Evolutionary conservation across 2,888 invertebrate genomes (phyloP).

Genomic region (Phymatocera aterrima): DNA sequence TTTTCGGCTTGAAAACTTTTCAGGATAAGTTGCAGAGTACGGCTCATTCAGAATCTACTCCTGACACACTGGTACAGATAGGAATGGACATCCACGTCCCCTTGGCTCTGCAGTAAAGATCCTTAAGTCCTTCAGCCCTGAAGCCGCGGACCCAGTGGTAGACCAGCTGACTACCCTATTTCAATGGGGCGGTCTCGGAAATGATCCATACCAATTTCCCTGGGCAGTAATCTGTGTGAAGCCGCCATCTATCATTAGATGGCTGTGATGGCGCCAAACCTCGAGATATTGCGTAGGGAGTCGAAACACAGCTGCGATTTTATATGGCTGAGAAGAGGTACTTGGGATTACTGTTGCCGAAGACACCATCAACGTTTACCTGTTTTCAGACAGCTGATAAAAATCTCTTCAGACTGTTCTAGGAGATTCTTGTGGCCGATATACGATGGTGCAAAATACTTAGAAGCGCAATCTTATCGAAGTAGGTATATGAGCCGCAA

Average conservation of each 20-base stretch:
- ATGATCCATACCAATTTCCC: conserved; percentile 56
- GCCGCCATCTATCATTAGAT: conserved; percentile 63
- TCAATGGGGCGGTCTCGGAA: conserved; percentile 49
- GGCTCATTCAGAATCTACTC: background rate
- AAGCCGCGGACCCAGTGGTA: background rate
- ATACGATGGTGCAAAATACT: background rate
- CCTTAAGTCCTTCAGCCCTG: background rate
- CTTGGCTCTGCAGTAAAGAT: background rate
- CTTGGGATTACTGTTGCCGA: background rate
- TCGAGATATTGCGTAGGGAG: background rate
- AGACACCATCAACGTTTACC: background rate
- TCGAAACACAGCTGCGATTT: no score
- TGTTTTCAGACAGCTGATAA: background rate
- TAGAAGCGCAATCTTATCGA: background rate
- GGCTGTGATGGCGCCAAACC: conserved; percentile 64
- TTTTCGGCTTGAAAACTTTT: no score
- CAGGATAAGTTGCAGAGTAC: background rate
- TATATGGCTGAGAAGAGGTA: no score
- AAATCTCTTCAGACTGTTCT: background rate
- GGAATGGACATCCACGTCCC: background rate
- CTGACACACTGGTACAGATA: background rate
- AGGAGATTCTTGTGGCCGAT: background rate
- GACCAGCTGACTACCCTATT: conserved; percentile 57
- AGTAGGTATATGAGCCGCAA: no score
- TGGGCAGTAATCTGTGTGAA: conserved; percentile 61